phyloP scores from a whole-genome alignment of 2,113 vertebrate genomes.

The Butastur rufipennis region DNA sequence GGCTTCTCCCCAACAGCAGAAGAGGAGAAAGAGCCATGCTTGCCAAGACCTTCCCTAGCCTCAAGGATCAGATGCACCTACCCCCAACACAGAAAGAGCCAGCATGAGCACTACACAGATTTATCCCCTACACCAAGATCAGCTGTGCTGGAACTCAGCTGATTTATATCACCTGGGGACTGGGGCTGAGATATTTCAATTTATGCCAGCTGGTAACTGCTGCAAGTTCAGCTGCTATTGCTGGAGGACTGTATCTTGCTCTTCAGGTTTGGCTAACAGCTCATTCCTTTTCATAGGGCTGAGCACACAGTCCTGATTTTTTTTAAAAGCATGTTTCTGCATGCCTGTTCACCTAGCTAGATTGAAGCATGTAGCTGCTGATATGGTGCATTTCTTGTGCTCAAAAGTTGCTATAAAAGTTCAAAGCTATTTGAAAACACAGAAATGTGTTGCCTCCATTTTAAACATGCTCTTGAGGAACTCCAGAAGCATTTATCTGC shows the following conservation, averaged over 20 bases:
- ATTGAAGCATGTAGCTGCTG: background rate
- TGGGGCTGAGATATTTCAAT: background rate
- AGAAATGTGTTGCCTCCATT: background rate
- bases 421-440: background rate
- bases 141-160: constrained; percentile 29
- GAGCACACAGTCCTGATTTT: background rate
- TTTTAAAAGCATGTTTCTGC: background rate
- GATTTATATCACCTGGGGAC: background rate
- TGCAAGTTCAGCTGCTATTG: background rate
- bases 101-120: background rate
- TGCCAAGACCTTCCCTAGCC: background rate
- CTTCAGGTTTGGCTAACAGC: background rate
- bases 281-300: background rate
- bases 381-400: background rate
- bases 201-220: background rate
- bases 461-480: background rate
- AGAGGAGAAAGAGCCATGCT: background rate
- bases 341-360: background rate
- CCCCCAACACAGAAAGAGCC: background rate
- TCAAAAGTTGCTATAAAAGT: background rate
- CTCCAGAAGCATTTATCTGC: background rate
- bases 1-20: background rate
- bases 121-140: background rate
- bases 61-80: background rate
- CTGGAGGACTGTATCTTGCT: background rate